These are phyloP conservation scores for Epistrophella euchroma DNA, from an alignment of 2,888 invertebrate genomes.

Conservation along the genomic window DNA sequence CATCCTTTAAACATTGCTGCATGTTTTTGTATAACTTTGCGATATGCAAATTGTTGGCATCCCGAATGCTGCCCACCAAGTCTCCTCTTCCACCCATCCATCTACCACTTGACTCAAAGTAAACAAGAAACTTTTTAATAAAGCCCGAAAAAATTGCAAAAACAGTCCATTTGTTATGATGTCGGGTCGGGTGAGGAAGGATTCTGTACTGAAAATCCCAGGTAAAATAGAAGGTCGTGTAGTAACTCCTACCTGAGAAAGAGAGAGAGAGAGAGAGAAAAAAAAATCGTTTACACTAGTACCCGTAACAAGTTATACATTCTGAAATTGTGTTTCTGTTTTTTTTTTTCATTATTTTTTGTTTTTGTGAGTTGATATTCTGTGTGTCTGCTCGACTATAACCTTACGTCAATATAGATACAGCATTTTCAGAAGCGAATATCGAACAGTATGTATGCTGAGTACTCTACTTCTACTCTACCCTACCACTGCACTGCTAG, in stretches of 20 bases:
- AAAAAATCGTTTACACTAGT: background rate
- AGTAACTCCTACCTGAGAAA: background rate
- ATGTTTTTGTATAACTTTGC: conserved; percentile 54
- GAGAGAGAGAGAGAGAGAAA: background rate
- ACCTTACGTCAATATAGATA: conserved; percentile 26
- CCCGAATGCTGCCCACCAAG: conserved; percentile 7
- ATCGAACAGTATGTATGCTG: conserved; percentile 6
- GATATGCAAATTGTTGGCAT: conserved; percentile 72
- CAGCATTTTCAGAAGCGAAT: conserved; percentile 4
- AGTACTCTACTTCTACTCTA: background rate
- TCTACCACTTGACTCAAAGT: conserved; percentile 48
- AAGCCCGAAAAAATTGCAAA: conserved; percentile 62
- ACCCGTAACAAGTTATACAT: conserved; percentile 43
- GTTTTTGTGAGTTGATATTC: conserved; percentile 3
- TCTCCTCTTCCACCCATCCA: background rate
- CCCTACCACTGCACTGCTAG: background rate
- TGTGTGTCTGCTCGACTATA: conserved; percentile 24
- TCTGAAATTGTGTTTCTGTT: conserved; percentile 14
- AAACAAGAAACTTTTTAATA: conserved; percentile 70
- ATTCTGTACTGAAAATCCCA: conserved; percentile 5
- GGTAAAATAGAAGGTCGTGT: conserved; percentile 23
- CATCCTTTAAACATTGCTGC: conserved; percentile 45
- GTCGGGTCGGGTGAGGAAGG: conserved; percentile 1
- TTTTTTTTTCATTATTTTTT: background rate
- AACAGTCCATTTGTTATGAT: conserved; percentile 36